phyloP scores from a whole-genome alignment of 2,797 vertebrate species.

The Ctenopoma kingsleyae region DNA sequence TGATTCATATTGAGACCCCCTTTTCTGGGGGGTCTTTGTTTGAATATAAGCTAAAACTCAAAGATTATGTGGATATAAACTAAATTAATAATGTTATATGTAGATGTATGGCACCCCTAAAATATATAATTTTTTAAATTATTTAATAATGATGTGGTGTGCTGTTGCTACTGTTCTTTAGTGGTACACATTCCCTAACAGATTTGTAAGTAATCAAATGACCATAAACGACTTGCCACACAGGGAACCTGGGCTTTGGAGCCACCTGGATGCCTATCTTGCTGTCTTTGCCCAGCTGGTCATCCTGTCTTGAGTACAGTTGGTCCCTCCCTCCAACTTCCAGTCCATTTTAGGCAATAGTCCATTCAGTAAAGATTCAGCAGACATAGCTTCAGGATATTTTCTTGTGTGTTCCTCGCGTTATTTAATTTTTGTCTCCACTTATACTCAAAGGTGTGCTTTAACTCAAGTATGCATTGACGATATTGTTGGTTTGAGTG shows the following conservation, averaged over 20 bases:
- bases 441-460: neutral
- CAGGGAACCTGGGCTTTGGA: neutral
- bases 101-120: too few relatives aligned
- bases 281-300: neutral
- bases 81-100: neutral
- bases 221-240: neutral
- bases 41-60: neutral
- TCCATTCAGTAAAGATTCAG: neutral
- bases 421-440: neutral
- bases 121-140: neutral
- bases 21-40: too few relatives aligned
- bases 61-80: neutral
- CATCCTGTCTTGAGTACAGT: neutral
- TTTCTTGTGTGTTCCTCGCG: neutral
- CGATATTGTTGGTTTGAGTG: constrained; percentile 20
- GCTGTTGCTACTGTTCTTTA: neutral
- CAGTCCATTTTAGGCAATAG: neutral
- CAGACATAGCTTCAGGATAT: neutral
- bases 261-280: too few relatives aligned
- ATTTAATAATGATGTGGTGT: neutral
- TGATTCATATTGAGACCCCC: too few relatives aligned
- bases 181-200: neutral
- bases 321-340: neutral
- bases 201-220: neutral
- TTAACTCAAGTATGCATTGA: constrained; percentile 1